Evolutionary conservation across 2,888 invertebrate genomes (phyloP), one percentile per base, ranked within the genome.

Genomic region (Philereme transversata): DNA sequence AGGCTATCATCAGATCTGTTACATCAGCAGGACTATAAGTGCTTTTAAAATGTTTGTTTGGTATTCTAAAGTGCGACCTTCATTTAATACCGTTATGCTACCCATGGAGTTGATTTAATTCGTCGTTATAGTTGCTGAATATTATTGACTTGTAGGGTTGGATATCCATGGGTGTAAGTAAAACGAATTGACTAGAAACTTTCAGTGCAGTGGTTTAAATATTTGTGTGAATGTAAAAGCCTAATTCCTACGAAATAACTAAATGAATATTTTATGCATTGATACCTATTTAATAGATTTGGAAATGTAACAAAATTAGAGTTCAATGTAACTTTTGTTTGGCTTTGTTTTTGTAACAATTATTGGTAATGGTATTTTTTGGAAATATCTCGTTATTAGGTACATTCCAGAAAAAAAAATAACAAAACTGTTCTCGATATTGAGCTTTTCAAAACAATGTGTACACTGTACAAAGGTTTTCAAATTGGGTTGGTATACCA

Each of bases 391-490:
- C 5, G 6, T 11, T 44, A 34, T 60, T 62, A 57, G 68, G 57
- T 55, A 64, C 67, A 69, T 69, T 69, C 69, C 69, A 65, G n/a
- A 63, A 48, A 52, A 22, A 41, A 10, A 38, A 46, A 41, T 34
- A n/a, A 43, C 35, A 41, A 22, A 22, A 22, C 22, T 22, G 22
- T 22, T 22, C 3, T 22, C 22, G 22, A n/a, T n/a, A n/a, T n/a
- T n/a, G n/a, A n/a, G n/a, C 41, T 51, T 36, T 51, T 33, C 36
- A 33, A 57, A 50, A 44, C 7, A 5, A 36, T 41, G 48, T 56
- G 45, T 54, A 50, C 44, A 46, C 10, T 48, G 4, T 33, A 43
- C 44, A 45, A 40, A 45, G 36, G 57, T 43, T 9, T 49, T 22
- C 51, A 54, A 49, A 44, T n/a, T 35, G 35, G 22, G 51, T 55